Percentiles rank a stretch among this genome's conserved stretches.
phyloP scores from a whole-genome alignment of 2,888 invertebrate genomes.

The Bombyx huttoni region DNA sequence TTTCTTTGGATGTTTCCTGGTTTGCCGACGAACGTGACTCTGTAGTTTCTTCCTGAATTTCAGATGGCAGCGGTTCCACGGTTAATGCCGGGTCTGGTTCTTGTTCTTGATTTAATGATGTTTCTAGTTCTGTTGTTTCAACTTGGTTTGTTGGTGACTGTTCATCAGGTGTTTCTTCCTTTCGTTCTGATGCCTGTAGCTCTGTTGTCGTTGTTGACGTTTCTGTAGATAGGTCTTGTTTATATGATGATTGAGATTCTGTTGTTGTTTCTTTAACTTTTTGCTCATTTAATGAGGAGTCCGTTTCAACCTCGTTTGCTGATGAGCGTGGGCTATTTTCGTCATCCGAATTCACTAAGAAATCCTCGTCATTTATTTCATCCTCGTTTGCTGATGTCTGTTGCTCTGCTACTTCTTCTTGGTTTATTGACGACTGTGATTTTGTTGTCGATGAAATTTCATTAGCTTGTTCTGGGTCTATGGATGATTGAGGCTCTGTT shows the following conservation, averaged over 20 bases:
- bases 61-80: not conserved
- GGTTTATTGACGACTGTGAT: not conserved
- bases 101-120: not conserved
- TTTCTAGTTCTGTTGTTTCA: not conserved
- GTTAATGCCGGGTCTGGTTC: not conserved
- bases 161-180: not conserved
- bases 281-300: not conserved
- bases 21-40: not conserved
- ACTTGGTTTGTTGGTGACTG: not conserved
- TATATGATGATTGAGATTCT: not conserved
- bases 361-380: not conserved
- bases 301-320: not conserved
- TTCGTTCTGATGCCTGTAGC: not conserved
- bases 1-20: not conserved
- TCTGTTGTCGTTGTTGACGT: not conserved
- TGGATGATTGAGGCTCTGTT: not conserved
- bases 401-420: not conserved
- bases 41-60: conserved; percentile 6
- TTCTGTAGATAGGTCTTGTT: not conserved
- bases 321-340: too few relatives aligned
- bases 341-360: too few relatives aligned
- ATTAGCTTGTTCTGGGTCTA: not conserved
- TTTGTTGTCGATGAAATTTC: not conserved
- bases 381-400: not conserved
- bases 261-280: not conserved